phyloP scores from a whole-genome alignment of 2,888 invertebrate genomes.

The Horisme vitalbata region DNA sequence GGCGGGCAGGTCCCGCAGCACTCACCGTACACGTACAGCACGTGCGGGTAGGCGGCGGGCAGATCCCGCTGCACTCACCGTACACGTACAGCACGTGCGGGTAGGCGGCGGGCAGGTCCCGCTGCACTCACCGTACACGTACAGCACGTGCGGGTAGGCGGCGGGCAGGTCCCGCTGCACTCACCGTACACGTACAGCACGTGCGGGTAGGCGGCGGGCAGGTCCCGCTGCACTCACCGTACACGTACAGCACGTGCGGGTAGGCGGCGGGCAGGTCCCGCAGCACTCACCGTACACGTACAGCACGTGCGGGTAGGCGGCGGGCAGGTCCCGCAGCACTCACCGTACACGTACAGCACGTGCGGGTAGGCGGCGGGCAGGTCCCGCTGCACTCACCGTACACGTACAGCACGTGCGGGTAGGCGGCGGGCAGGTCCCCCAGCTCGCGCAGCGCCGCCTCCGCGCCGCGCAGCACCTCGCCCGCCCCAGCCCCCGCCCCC shows the following conservation, averaged over 20 bases:
- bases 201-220: slow-evolving; percentile 80
- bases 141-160: not conserved
- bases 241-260: not conserved
- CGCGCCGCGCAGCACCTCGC: slow-evolving; percentile 37
- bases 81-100: too few species aligned
- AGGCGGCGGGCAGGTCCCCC: slow-evolving; percentile 38
- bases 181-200: not conserved
- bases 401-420: slow-evolving; percentile 52
- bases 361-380: too few species aligned
- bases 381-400: slow-evolving; percentile 50
- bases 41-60: not conserved
- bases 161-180: too few species aligned
- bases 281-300: not conserved
- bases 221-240: slow-evolving; percentile 46
- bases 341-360: not conserved
- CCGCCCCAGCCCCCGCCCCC: slow-evolving; percentile 24
- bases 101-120: too few species aligned
- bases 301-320: slow-evolving; percentile 12
- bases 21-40: not conserved
- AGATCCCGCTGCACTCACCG: not conserved
- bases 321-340: not conserved
- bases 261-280: not conserved
- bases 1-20: slow-evolving; percentile 57
- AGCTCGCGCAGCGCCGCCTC: slow-evolving; percentile 36
- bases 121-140: slow-evolving; percentile 85